Evolutionary conservation across 2,113 vertebrate genomes (phyloP).

Genomic region (Sylvilagus bachmani): DNA sequence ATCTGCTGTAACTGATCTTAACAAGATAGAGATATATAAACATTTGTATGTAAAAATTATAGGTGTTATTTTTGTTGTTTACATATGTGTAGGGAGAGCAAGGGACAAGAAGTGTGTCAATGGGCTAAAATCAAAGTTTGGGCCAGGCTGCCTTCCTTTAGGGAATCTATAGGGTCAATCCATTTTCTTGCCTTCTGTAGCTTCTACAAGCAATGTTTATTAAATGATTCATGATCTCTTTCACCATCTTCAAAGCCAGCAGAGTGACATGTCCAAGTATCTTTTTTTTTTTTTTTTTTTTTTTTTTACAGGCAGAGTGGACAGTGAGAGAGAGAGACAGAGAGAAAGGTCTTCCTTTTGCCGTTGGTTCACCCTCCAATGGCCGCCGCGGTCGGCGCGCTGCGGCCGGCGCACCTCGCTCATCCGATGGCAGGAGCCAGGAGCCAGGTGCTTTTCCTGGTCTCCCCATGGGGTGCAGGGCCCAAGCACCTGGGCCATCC

Average conservation of each 20-base stretch:
- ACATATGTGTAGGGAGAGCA: not conserved
- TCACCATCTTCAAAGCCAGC: no score
- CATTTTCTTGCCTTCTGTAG: not conserved
- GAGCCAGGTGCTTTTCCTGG: no score
- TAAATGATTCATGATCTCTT: not conserved
- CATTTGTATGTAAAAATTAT: not conserved
- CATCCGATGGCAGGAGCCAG: no score
- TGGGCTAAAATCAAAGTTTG: constrained; percentile 1
- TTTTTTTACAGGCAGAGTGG: no score
- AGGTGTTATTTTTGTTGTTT: not conserved
- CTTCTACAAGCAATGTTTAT: not conserved
- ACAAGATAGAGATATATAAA: not conserved
- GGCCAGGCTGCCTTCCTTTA: not conserved
- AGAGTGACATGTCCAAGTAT: not conserved
- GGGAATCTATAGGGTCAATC: not conserved
- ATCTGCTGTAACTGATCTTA: not conserved
- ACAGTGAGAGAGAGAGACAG: no score
- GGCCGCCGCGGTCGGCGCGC: no score
- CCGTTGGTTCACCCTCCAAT: no score
- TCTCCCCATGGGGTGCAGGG: no score
- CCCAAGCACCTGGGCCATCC: no score
- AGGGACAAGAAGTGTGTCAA: not conserved
- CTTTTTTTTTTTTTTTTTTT: no score
- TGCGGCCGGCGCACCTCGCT: no score
- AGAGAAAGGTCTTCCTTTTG: no score